Evolutionary conservation across 2,888 invertebrate species (phyloP), one percentile per base, ranked within the genome.

Genomic region (Nemurella pictetii): DNA sequence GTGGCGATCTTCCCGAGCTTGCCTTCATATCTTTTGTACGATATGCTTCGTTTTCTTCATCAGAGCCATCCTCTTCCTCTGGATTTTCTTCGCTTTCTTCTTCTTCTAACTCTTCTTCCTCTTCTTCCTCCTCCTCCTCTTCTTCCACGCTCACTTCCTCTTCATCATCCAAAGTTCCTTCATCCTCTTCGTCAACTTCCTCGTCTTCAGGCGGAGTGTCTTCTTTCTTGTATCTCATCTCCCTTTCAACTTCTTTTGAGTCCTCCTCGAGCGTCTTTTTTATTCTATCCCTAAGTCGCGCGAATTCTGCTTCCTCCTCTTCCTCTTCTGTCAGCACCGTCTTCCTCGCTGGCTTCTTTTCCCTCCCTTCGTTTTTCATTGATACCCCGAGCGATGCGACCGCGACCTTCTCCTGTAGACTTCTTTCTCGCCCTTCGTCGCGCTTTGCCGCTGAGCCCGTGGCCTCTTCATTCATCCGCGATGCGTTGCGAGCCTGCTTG

Each of bases 211-310:
- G 77, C 72, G 80, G 28, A 30, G 84, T 75, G 81, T 84, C 84
- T 36, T 82, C 75, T 25, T 81, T 32, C 77, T 32, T 83, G 25
- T 77, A 26, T 26, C 84, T 55, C 73, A 82, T 94, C 83, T 93
- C 92, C 87, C 94, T 92, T 87, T 95, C 94, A 36, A 93, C 92
- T 29, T 90, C 90, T 85, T 89, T 90, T 55, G 55, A 85, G 29
- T 80, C 80, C 20, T 82, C 82, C 25, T 85, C 55, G n/a, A 82
- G 35, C 5, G 82, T 74, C 28, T 82, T 27, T 36, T 91, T 90
- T n/a, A 89, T 88, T 89, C 91, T 91, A 26, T 86, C 85, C 82
- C 89, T 87, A 2, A 89, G 86, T 84, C 88, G 88, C 82, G 89
- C 88, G 85, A 90, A 89, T 84, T 89, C 89, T 86, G 88, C 88